phyloP scores from a whole-genome alignment of 2,797 vertebrate genomes.

The Phalanger gymnotis region DNA sequence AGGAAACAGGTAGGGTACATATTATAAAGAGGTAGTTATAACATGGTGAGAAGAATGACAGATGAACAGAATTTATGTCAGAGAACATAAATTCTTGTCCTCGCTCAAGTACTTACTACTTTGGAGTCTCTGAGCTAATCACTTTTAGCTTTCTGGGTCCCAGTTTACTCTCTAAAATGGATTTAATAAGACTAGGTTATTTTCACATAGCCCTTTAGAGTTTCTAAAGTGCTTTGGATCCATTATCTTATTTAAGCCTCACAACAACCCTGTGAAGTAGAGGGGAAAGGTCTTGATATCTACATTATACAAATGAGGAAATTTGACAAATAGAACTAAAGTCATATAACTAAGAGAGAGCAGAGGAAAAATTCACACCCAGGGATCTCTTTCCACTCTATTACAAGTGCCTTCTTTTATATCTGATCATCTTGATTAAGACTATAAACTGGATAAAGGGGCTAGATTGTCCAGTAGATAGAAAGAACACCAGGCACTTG shows the following conservation, averaged over 20 bases:
- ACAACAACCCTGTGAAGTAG: background rate
- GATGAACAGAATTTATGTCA: background rate
- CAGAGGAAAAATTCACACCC: background rate
- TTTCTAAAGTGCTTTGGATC: background rate
- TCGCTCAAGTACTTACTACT: background rate
- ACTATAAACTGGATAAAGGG: background rate
- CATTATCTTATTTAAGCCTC: background rate
- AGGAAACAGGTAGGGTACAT: background rate
- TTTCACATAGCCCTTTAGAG: background rate
- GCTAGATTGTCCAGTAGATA: background rate
- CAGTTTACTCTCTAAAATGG: background rate
- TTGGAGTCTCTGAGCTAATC: background rate
- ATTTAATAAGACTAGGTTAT: background rate
- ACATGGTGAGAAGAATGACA: background rate
- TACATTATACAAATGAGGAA: background rate
- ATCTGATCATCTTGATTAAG: background rate
- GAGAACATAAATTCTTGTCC: background rate
- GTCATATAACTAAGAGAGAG: background rate
- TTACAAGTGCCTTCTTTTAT: background rate
- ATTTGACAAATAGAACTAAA: background rate
- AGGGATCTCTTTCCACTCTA: background rate
- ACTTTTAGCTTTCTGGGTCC: background rate
- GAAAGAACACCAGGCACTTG: background rate
- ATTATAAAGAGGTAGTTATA: background rate
- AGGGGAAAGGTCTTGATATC: background rate